Base-by-base conservation (phyloP, 2,113 vertebrate species). In the Anser cygnoides region DNA sequence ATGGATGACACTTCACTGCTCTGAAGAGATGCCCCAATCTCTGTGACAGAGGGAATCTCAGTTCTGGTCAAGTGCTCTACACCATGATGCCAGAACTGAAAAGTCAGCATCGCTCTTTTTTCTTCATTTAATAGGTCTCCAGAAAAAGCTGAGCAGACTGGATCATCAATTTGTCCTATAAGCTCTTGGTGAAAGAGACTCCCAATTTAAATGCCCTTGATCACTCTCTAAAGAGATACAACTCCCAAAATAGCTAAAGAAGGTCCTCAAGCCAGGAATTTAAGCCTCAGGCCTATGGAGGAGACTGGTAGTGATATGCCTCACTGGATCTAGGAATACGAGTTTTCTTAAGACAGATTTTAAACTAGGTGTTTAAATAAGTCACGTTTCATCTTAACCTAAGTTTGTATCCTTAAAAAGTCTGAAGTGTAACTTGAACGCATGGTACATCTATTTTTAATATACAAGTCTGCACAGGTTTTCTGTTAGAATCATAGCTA, bases 401-500 rank as follows among this genome's bases (percentile, higher is more conserved):
- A 65, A 28, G 8, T 59, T 65, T 72, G 31, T 82, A 70, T 70
- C 39, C 79, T 89, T 41, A 22, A 3, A 6, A 91, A 95, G 66
- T 67, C 58, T 37, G 61, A 85, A 74, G 15, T 44, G 61, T 72
- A 91, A 55, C 54, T 81, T 62, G 82, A 95, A 41, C 49, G 78
- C 37, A 87, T 1, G 2, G 46, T 59, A 84, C 11, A 43, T 66
- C 59, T 94, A 95, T 94, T 97, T 97, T 89, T 92, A 84, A 91
- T 52, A 87, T 57, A 78, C 39, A 74, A 18, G 5, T 58, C 11
- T 88, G 10, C 19, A 19, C 77, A 76, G 21, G 16, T 39, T 90
- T 91, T 22, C 26, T 93, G 82, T 82, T 82, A 72, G 71, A 95
- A 39, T 83, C 92, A 72, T 26, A 86, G 63, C 37, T 95, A 94